Percentiles rank a stretch among this genome's conserved stretches.
phyloP scores from a whole-genome alignment of 2,888 invertebrate species.

The Nomada hirtipes region DNA sequence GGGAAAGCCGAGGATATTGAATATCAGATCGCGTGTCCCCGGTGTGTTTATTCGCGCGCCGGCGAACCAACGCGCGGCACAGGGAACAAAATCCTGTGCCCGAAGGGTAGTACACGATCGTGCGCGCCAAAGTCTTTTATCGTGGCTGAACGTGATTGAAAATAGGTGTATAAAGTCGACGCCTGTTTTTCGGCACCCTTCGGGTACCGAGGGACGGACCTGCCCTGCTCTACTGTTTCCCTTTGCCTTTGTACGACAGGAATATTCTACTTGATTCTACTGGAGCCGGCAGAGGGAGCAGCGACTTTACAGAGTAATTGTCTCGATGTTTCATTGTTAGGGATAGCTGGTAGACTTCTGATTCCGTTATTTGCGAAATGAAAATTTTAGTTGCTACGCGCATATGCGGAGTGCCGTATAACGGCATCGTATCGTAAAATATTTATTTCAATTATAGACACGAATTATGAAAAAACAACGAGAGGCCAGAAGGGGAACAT shows the following conservation, averaged over 20 bases:
- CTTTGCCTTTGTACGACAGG: background rate
- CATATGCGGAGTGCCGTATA: too few relatives aligned
- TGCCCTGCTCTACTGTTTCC: background rate
- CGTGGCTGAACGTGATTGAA: constrained; percentile 51
- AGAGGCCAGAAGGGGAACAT: too few relatives aligned
- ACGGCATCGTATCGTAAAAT: too few relatives aligned
- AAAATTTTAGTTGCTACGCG: too few relatives aligned
- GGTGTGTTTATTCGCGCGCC: constrained; percentile 68
- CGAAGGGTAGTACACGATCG: constrained; percentile 57
- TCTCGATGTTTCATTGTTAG: too few relatives aligned
- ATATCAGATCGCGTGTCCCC: constrained; percentile 72
- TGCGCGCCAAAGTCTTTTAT: constrained; percentile 56
- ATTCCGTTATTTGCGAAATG: too few relatives aligned
- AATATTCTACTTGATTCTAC: constrained; percentile 11
- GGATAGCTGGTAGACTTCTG: too few relatives aligned
- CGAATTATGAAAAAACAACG: too few relatives aligned
- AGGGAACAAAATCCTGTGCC: constrained; percentile 67
- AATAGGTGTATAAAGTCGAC: constrained; percentile 46
- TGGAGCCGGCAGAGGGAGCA: background rate
- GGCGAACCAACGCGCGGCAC: constrained; percentile 45
- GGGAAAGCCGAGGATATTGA: constrained; percentile 69
- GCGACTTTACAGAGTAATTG: too few relatives aligned
- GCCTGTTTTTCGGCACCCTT: constrained; percentile 31
- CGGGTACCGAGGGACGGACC: background rate
- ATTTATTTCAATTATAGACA: too few relatives aligned